Evolutionary conservation across 1,140 invertebrate species (phyloP).

Genomic region (Teleopsis dalmanni): DNA sequence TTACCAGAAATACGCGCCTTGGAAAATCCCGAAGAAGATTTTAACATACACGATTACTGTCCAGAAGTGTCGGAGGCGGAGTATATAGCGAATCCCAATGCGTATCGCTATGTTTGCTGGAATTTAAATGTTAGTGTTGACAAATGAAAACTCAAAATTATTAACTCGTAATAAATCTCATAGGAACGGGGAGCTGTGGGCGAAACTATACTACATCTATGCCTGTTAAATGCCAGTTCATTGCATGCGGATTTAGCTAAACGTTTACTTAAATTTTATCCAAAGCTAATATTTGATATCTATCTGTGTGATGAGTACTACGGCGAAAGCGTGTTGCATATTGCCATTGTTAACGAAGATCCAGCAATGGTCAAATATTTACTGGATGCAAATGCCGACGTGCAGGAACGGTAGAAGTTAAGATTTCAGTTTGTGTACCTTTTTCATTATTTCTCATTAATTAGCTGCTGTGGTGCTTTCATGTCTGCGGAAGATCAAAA

Average conservation of each 20-base stretch:
- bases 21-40: slow-evolving; percentile 75
- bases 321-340: slow-evolving; percentile 86
- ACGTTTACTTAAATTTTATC: slow-evolving; percentile 81
- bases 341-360: slow-evolving; percentile 97
- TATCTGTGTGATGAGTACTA: slow-evolving; percentile 97
- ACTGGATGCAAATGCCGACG: slow-evolving; percentile 83
- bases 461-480: slow-evolving; percentile 80
- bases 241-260: slow-evolving; percentile 90
- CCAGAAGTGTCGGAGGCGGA: slow-evolving; percentile 51
- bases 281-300: slow-evolving; percentile 91
- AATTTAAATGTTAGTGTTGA: slow-evolving; percentile 58
- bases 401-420: slow-evolving; percentile 62
- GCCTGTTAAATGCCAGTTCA: slow-evolving; percentile 82
- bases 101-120: slow-evolving; percentile 85
- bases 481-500: slow-evolving; percentile 98
- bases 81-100: slow-evolving; percentile 50
- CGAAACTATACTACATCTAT: slow-evolving; percentile 89
- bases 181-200: slow-evolving; percentile 88
- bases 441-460: not conserved
- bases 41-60: slow-evolving; percentile 68
- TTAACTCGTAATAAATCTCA: slow-evolving; percentile 1
- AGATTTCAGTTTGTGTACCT: not conserved
- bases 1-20: slow-evolving; percentile 63
- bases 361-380: slow-evolving; percentile 95
- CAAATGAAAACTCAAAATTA: too few species aligned